phyloP scores from a whole-genome alignment of 2,888 invertebrate species.

The Calliphora vomitoria region DNA sequence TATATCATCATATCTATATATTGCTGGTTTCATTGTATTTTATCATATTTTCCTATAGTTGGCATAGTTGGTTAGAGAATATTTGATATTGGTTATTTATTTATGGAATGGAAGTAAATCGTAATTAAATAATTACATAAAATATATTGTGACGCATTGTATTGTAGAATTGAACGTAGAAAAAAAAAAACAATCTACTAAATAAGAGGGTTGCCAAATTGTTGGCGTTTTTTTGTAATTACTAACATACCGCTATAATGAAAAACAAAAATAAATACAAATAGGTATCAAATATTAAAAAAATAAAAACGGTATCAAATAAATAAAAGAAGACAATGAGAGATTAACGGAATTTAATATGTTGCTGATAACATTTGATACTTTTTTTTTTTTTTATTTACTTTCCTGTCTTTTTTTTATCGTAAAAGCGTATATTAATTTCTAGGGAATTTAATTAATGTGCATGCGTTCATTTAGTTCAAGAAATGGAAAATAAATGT shows the following conservation, averaged over 20 bases:
- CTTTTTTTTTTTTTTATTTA: background rate
- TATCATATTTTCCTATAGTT: conserved; percentile 35
- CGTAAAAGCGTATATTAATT: background rate
- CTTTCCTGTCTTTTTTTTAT: conserved; percentile 17
- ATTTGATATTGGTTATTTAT: conserved; percentile 42
- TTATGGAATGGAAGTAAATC: conserved; percentile 63
- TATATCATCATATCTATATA: conserved; percentile 33
- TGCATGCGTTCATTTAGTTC: background rate
- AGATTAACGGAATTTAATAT: conserved; percentile 2
- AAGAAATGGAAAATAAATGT: background rate
- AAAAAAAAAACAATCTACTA: conserved; percentile 19
- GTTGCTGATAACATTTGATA: conserved; percentile 21
- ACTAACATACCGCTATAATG: conserved; percentile 15
- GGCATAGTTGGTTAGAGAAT: conserved; percentile 22
- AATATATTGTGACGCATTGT: conserved; percentile 69
- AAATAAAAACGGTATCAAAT: background rate
- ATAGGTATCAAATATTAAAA: background rate
- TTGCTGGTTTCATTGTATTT: conserved; percentile 9
- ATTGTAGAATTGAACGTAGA: conserved; percentile 52
- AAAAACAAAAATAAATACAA: conserved; percentile 7
- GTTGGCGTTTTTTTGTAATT: background rate
- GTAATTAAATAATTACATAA: conserved; percentile 73
- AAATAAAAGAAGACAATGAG: background rate
- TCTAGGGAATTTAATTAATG: conserved; percentile 8
- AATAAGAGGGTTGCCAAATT: conserved; percentile 60